Evolutionary conservation across 2,113 vertebrate genomes (phyloP), one percentile per base, ranked within the genome.

Genomic region (Pristiophorus japonicus): DNA sequence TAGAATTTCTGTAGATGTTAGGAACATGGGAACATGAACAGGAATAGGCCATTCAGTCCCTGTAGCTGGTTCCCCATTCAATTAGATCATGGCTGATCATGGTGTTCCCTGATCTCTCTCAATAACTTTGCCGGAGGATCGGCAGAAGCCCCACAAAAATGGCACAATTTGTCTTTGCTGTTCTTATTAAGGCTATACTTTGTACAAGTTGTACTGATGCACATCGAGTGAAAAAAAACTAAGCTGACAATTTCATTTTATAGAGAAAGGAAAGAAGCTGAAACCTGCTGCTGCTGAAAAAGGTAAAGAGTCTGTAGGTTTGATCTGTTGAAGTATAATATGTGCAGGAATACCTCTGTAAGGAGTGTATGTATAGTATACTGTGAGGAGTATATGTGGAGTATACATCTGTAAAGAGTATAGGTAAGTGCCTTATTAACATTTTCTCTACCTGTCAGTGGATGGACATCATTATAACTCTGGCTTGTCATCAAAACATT

Each of bases 231-330:
- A 14, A 55, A 16, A 16, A 90, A 90, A 62, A 5, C 51, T 90
- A 90, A 90, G 10, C 12, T 62, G 87, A 1, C 10, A 93, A 67
- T 94, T 51, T 73, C 10, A 47, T 73, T 94, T 94, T 45, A 30
- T 45, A 94, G 93, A 70, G 1, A 51, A 94, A 70, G 27, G 30
- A 70, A 94, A 94, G 22, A 51, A 73, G 22, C 65, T 51, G 14
- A 94, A 73, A 73, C 65, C 45, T 47, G 45, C 42, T 30, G 20
- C 12, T 94, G 93, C 66, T 47, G 93, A 94, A 47, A 94, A 94
- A 94, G 93, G 66, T 94, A 94, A 65, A 92, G n/a, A 11, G 65
- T 47, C 38, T 11, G 7, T 10, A 11, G 38, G 62, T 24, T 67
- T 94, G 63, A 24, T 94, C 1, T 59, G 14, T 30, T 34, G 34